phyloP scores from a whole-genome alignment of 1,140 invertebrate genomes.

The Agrilus planipennis region DNA sequence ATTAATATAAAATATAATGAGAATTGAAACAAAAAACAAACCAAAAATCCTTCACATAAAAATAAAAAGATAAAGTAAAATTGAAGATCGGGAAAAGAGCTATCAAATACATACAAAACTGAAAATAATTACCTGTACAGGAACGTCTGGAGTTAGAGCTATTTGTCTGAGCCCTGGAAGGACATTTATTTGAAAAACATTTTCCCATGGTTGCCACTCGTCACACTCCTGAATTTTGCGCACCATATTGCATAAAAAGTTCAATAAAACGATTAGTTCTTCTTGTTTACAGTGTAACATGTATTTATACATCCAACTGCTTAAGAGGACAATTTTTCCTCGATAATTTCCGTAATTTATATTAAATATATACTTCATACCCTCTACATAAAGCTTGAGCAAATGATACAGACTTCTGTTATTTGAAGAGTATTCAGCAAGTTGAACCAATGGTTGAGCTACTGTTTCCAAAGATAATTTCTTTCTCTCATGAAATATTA shows the following conservation, averaged over 20 bases:
- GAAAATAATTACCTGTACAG: constrained; percentile 8
- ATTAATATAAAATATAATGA: too few species aligned
- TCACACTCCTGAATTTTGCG: constrained; percentile 16
- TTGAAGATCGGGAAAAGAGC: background rate
- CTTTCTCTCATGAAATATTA: constrained; percentile 13
- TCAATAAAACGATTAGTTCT: constrained; percentile 20
- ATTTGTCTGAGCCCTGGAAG: constrained; percentile 21
- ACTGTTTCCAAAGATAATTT: constrained; percentile 18
- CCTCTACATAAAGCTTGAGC: constrained; percentile 20
- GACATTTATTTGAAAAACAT: constrained; percentile 17
- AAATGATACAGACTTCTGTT: constrained; percentile 19
- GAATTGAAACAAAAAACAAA: too few species aligned
- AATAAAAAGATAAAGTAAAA: background rate
- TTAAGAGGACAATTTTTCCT: constrained; percentile 23
- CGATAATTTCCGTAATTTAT: constrained; percentile 17
- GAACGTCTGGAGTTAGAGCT: constrained; percentile 7
- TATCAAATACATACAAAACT: background rate
- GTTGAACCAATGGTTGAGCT: constrained; percentile 9
- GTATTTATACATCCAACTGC: constrained; percentile 24
- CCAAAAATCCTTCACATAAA: background rate
- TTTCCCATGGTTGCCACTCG: constrained; percentile 23
- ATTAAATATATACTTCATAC: constrained; percentile 18
- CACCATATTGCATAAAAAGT: constrained; percentile 16
- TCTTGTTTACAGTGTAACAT: constrained; percentile 18
- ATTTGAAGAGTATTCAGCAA: constrained; percentile 17